A percentile compares a stretch with the other conserved stretches of the same genome.
These are phyloP conservation scores for Pycnonotus jocosus DNA, from an alignment of 2,113 vertebrate genomes.

Conservation along the genomic window DNA sequence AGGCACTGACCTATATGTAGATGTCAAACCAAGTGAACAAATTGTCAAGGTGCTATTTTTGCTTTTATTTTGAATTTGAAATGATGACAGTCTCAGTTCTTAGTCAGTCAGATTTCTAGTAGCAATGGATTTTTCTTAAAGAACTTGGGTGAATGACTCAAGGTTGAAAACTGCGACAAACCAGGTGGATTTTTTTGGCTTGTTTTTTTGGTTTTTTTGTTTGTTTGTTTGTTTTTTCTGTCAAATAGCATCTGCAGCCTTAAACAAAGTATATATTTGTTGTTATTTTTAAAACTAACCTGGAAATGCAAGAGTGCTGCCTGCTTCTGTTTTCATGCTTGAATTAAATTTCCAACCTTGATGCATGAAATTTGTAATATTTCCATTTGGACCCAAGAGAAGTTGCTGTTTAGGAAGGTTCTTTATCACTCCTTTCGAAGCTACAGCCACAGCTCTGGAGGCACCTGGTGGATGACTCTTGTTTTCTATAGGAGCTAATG, in stretches of 20 bases:
- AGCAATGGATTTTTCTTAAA: slow-evolving; percentile 39
- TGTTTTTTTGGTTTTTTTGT: too few relatives aligned
- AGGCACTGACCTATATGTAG: slow-evolving; percentile 19
- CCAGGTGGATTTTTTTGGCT: too few relatives aligned
- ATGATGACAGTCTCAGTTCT: background rate
- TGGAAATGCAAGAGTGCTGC: slow-evolving; percentile 25
- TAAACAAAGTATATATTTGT: background rate
- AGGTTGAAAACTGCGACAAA: slow-evolving; percentile 35
- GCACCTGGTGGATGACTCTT: background rate
- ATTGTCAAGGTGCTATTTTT: slow-evolving; percentile 34
- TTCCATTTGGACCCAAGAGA: background rate
- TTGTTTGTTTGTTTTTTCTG: background rate
- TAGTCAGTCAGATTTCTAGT: slow-evolving; percentile 32
- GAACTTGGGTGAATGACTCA: slow-evolving; percentile 13
- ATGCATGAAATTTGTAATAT: background rate
- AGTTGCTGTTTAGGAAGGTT: background rate
- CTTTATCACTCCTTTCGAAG: accelerated
- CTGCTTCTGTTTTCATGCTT: background rate
- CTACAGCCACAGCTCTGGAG: background rate
- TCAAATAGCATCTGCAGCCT: background rate
- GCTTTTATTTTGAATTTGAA: slow-evolving; percentile 29
- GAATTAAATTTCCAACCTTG: background rate
- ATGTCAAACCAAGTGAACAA: background rate
- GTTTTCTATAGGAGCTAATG: background rate
- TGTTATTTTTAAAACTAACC: background rate